Percentiles rank a stretch among this genome's conserved stretches.
phyloP scores from a whole-genome alignment of 2,888 invertebrate species.

The Tinea semifulvella region DNA sequence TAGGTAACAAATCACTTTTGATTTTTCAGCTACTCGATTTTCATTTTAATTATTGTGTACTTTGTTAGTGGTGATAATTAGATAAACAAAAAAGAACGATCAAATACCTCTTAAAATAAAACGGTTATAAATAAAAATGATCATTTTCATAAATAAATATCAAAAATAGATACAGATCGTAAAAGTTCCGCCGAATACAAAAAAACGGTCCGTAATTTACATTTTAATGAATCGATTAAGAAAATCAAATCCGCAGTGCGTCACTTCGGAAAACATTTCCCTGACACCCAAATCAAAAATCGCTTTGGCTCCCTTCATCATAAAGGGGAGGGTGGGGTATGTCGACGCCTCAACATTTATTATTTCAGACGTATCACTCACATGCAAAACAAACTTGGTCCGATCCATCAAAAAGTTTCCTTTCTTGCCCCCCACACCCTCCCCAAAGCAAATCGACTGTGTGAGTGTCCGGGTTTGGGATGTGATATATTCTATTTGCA shows the following conservation, averaged over 20 bases:
- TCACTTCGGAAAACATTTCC: conserved; percentile 63
- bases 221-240: conserved; percentile 59
- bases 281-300: conserved; percentile 68
- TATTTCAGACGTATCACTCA: conserved; percentile 68
- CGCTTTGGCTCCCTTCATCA: conserved; percentile 60
- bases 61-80: too few species aligned
- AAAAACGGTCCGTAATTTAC: conserved; percentile 31
- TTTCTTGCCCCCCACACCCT: conserved; percentile 31
- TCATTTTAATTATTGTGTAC: too few species aligned
- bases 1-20: too few species aligned
- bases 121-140: too few species aligned
- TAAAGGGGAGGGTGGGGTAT: conserved; percentile 45
- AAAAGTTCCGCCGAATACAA: background rate
- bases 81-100: too few species aligned
- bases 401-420: conserved; percentile 66
- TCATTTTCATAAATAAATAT: background rate
- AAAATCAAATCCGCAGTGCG: conserved; percentile 62
- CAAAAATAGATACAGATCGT: background rate
- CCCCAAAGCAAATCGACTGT: conserved; percentile 59
- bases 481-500: conserved; percentile 4
- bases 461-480: conserved; percentile 38
- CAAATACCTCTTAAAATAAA: too few species aligned
- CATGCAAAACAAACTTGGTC: conserved; percentile 67
- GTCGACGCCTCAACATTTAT: conserved; percentile 67
- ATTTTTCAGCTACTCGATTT: too few species aligned